Evolutionary conservation across 2,113 vertebrate genomes (phyloP), one percentile per base, ranked within the genome.

Genomic region (Poecilia latipinna): DNA sequence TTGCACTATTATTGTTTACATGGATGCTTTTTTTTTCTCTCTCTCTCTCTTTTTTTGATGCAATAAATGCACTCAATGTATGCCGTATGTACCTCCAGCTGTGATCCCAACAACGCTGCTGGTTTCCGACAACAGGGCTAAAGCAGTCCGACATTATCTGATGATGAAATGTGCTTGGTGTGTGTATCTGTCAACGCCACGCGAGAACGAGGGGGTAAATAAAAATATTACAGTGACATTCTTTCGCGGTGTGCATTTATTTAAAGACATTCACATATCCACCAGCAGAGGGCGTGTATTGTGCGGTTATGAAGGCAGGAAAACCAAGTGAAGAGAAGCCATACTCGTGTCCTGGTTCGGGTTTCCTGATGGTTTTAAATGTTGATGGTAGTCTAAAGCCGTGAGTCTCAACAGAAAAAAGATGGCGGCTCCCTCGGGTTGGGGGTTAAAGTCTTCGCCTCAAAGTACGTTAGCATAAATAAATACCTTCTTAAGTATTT

Each of bases 1-100:
- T 93, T 95, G 94, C 95, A 95, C 94, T 94, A 93, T 70, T 91
- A 89, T 92, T 44, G 88, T 93, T 93, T 90, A 44, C 86, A 84
- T 87, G 82, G 93, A 83, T 91, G 91, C 91, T 94, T 94, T 37
- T 12, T 37, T 10, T 28, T 1, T 28, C 28, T 28, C 28, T 28
- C 28, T 28, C 28, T 33, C 0, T 37, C 11, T 37, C 11, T 11
- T 3, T 37, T 35, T 92, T 87, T 32, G 78, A 93, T 93, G 93
- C 93, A 94, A 93, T 93, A 94, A 94, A 91, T 92, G 90, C 92
- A 94, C 91, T 90, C 64, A 90, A 90, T 75, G 92, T 86, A 84
- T 88, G 83, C 90, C 89, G 89, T 91, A 86, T 77, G 83, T 89
- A 80, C 86, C 77, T 88, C 77, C 82, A 74, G 90, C 77, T 64